Evolutionary conservation across 2,888 invertebrate species (phyloP).

Genomic region (Lordiphosa fenestrarum): DNA sequence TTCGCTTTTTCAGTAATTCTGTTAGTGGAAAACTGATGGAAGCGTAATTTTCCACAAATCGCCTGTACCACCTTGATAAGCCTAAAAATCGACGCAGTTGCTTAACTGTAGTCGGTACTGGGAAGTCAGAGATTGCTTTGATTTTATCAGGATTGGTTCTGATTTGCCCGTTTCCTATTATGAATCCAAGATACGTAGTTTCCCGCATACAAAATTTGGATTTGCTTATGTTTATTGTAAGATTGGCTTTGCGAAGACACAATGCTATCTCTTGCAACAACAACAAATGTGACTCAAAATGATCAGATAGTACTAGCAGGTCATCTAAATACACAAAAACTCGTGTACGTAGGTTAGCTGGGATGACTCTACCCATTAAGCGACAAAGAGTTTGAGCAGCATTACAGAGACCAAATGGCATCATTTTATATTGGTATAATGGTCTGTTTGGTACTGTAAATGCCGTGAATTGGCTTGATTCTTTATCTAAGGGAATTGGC

Average conservation of each 20-base stretch:
- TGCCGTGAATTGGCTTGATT: conserved; percentile 24
- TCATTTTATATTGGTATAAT: conserved; percentile 31
- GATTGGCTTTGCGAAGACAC: conserved; percentile 30
- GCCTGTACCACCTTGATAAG: too few species aligned
- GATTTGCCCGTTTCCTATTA: not conserved
- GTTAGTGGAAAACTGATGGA: not conserved
- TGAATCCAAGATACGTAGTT: conserved; percentile 3
- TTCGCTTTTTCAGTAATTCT: conserved; percentile 1
- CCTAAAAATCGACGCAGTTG: conserved; percentile 6
- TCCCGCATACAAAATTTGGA: conserved; percentile 8
- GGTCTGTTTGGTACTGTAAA: conserved; percentile 37
- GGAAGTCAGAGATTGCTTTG: conserved; percentile 5
- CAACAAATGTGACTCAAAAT: too few species aligned
- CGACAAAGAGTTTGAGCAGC: conserved; percentile 2
- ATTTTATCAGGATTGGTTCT: conserved; percentile 5
- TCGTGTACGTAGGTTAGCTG: too few species aligned
- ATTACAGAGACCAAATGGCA: not conserved
- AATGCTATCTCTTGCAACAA: too few species aligned
- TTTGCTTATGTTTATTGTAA: conserved; percentile 27
- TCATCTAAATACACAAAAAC: too few species aligned
- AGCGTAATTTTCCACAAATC: too few species aligned
- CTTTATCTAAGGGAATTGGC: not conserved
- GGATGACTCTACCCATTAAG: too few species aligned
- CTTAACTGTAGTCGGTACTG: conserved; percentile 9
- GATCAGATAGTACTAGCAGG: too few species aligned